phyloP scores from a whole-genome alignment of 2,113 vertebrate species.

The Mastomys coucha region DNA sequence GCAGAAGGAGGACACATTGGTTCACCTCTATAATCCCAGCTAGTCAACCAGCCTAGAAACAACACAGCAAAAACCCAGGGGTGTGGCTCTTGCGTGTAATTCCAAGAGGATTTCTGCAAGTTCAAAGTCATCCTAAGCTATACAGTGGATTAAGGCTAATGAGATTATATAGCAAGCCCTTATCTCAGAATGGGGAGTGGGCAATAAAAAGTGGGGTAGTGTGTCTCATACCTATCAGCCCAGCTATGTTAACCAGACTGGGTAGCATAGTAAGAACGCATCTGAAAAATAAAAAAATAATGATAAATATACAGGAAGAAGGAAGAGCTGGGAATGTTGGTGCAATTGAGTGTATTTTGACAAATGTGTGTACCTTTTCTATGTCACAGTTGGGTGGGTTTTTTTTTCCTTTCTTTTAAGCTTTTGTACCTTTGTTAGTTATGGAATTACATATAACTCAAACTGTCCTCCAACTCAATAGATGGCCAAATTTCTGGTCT shows the following conservation, averaged over 20 bases:
- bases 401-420: neutral
- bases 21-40: neutral
- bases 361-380: neutral
- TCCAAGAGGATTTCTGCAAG: neutral
- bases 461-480: neutral
- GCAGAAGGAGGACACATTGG: no score
- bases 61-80: neutral
- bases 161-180: neutral
- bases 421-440: neutral
- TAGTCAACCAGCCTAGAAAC: neutral
- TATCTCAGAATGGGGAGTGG: neutral
- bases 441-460: neutral
- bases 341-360: neutral
- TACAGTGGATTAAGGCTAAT: neutral
- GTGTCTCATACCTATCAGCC: neutral
- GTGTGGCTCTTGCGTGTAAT: neutral
- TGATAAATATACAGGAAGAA: neutral
- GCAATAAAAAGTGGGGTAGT: neutral
- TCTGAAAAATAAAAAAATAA: neutral
- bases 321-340: neutral
- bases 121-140: neutral
- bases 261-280: neutral
- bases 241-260: neutral
- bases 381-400: rapidly evolving
- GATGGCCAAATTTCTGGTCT: neutral